Evolutionary conservation across 2,888 invertebrate genomes (phyloP), one percentile per base, ranked within the genome.

Genomic region (Caenorhabditis wallacei): DNA sequence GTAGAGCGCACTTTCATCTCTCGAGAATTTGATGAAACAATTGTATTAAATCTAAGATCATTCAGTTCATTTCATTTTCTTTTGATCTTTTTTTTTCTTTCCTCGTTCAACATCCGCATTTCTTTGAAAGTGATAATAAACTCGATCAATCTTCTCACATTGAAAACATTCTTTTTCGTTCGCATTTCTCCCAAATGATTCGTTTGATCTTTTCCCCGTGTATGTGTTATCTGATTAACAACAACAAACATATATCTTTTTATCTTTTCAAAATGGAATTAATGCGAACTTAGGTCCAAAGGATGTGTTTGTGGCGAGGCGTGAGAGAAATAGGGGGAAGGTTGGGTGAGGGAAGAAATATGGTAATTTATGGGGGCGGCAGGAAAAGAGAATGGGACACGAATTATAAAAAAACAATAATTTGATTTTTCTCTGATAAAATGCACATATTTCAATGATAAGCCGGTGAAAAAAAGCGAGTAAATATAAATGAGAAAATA

Each of bases 271-370:
- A 48, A 35, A 26, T 56, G 53, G 37, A 68, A 54, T 37, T 30
- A 43, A 56, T 56, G 43, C 69, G 13, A 70, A 35, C 56, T 70
- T 70, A 70, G 70, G 70, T 70, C 70, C 70, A 48, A 46, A 18
- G 43, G 16, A 8, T 35, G 35, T 43, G 5, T 48, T 48, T 48
- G 22, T 22, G 40, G 22, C 1, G 68, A 20, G 63, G 48, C 22
- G 30, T 8, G 46, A 11, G 63, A 48, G 26, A 26, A n/a, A n/a
- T n/a, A n/a, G 10, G 35, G 26, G 43, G 22, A 61, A 13, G 24
- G 24, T 16, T 30, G 30, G 8, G n/a, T 8, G 63, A 18, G 63
- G 63, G 26, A n/a, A n/a, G 2, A 18, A 26, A 63, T 16, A 61
- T 11, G 24, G 24, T 11, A 16, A n/a, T 40, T 30, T 11, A 8